Evolutionary conservation across 2,888 invertebrate species (phyloP).

Genomic region (Phlogophora meticulosa): DNA sequence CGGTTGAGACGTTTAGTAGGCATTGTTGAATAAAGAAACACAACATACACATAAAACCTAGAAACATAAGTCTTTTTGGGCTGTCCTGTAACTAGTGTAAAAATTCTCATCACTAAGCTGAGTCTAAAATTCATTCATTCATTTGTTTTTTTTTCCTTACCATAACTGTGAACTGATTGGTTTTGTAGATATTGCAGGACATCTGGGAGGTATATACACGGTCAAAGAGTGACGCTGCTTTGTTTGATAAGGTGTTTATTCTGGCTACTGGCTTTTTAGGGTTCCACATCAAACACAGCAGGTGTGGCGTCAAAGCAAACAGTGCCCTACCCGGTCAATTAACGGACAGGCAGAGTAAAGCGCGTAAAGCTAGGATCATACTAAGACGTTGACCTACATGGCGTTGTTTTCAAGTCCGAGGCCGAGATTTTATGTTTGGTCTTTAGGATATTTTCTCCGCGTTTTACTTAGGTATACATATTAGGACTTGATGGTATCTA

Average conservation of each 20-base stretch:
- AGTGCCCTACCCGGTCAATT: constrained; percentile 78
- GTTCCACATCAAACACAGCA: constrained; percentile 73
- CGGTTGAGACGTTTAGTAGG: too few species aligned
- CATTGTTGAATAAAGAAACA: too few species aligned
- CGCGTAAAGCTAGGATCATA: constrained; percentile 47
- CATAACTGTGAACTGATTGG: background rate
- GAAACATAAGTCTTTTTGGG: too few species aligned
- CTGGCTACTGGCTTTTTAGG: constrained; percentile 55
- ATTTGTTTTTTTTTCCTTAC: too few species aligned
- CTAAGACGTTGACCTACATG: constrained; percentile 40
- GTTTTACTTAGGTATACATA: background rate
- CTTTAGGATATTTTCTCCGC: background rate
- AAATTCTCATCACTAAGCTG: too few species aligned
- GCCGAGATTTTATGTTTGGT: background rate
- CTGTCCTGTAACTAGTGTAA: too few species aligned
- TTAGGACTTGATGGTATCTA: background rate
- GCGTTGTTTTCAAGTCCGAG: background rate
- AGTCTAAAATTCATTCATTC: too few species aligned
- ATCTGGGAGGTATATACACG: background rate
- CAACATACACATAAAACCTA: too few species aligned
- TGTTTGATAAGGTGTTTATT: constrained; percentile 49
- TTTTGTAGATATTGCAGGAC: background rate
- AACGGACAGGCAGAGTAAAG: constrained; percentile 72
- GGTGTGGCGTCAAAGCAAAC: constrained; percentile 80
- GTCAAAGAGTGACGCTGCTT: constrained; percentile 19